These are phyloP conservation scores for Myoxocephalus aenaeus DNA, from an alignment of 2,797 vertebrate species.

Conservation along the genomic window DNA sequence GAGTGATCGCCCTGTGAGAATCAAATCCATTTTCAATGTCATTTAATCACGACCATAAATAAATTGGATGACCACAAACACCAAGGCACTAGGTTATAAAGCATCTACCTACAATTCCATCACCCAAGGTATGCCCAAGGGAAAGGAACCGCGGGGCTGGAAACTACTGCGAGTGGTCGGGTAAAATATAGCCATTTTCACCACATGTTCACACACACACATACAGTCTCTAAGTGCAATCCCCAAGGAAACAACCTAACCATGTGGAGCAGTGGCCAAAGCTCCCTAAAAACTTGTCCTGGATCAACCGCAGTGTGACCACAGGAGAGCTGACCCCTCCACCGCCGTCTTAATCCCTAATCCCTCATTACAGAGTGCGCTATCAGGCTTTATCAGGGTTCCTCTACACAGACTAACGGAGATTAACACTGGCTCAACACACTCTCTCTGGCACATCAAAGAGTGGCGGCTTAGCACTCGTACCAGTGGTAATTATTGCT, in stretches of 20 bases:
- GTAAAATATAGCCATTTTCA: constrained; percentile 20
- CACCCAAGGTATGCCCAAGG: constrained; percentile 20
- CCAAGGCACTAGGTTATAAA: constrained; percentile 33
- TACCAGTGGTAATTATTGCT: constrained; percentile 75
- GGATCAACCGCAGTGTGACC: constrained; percentile 66
- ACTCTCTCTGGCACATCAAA: constrained; percentile 77
- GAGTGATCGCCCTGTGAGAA: constrained; percentile 57
- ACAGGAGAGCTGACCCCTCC: constrained; percentile 71
- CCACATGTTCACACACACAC: constrained; percentile 8
- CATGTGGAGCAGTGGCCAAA: constrained; percentile 3
- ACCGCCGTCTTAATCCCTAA: constrained; percentile 72
- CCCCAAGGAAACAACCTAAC: constrained; percentile 7
- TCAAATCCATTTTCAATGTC: constrained; percentile 73
- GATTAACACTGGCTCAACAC: constrained; percentile 80
- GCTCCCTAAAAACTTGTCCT: constrained; percentile 21
- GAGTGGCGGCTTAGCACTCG: constrained; percentile 63
- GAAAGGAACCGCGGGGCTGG: constrained; percentile 11
- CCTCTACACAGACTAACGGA: constrained; percentile 72
- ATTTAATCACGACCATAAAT: constrained; percentile 74
- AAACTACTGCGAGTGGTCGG: constrained; percentile 9
- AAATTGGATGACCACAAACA: constrained; percentile 58
- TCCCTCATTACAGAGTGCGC: constrained; percentile 76
- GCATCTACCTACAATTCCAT: constrained; percentile 57
- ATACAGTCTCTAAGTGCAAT: background rate
- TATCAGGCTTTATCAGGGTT: constrained; percentile 71